phyloP scores from a whole-genome alignment of 2,797 vertebrate species.

The Dipus sagitta region DNA sequence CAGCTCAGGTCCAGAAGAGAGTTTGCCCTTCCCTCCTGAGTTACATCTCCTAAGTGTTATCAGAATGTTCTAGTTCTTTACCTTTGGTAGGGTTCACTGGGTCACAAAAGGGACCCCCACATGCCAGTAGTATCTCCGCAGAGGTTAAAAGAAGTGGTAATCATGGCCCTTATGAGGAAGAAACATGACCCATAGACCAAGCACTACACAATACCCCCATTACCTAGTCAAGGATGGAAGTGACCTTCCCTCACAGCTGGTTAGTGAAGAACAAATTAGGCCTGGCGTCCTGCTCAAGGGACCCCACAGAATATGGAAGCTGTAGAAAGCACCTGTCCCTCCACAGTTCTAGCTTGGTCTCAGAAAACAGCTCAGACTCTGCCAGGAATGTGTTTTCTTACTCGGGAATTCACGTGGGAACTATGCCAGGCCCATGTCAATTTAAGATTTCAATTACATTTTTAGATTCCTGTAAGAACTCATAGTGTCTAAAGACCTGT shows the following conservation, averaged over 20 bases:
- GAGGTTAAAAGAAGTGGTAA: not conserved
- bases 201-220: not conserved
- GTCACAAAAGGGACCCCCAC: not conserved
- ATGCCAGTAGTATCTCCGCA: not conserved
- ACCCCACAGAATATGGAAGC: not conserved
- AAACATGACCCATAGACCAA: not conserved
- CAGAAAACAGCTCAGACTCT: not conserved
- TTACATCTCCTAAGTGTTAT: not conserved
- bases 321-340: not conserved
- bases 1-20: not conserved
- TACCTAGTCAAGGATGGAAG: not conserved
- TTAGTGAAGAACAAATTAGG: not conserved
- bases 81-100: not conserved
- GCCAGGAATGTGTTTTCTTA: not conserved
- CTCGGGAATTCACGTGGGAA: not conserved
- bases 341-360: not conserved
- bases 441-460: slow-evolving; percentile 52
- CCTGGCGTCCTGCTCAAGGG: not conserved
- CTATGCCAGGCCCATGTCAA: slow-evolving; percentile 14
- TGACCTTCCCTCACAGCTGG: not conserved
- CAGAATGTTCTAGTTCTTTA: not conserved
- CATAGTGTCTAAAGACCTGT: not conserved
- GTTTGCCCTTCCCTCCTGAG: not conserved
- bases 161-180: not conserved
- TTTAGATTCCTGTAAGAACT: slow-evolving; percentile 55